Conservation (phyloP, 2,888 invertebrate genomes). For the Nemotelus pantherinus region DNA sequence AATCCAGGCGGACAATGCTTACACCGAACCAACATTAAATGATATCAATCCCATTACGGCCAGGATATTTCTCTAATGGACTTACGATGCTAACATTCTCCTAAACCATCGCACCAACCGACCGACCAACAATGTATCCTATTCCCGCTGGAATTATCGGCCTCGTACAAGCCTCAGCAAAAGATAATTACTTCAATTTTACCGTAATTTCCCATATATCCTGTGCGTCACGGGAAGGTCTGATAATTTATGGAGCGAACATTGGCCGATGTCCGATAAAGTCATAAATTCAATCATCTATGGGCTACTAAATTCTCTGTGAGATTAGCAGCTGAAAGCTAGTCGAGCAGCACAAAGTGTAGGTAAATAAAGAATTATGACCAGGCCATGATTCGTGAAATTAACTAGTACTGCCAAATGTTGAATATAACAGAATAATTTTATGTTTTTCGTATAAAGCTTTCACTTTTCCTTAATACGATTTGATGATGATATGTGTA, state of each 20-base stretch:
- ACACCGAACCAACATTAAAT: not conserved
- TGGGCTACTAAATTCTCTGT: too few species aligned
- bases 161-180: not conserved
- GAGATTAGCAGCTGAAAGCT: too few species aligned
- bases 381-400: too few species aligned
- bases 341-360: too few species aligned
- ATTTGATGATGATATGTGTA: too few species aligned
- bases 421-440: too few species aligned
- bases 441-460: too few species aligned
- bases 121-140: not conserved
- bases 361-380: too few species aligned
- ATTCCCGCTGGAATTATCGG: not conserved
- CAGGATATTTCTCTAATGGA: not conserved
- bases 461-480: too few species aligned
- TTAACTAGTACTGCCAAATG: too few species aligned
- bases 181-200: not conserved
- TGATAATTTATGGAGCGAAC: not conserved
- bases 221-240: not conserved
- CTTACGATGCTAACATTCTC: not conserved
- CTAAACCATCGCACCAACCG: not conserved
- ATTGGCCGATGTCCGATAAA: not conserved
- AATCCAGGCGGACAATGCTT: not conserved
- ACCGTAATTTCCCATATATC: not conserved
- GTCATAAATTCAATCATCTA: not conserved
- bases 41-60: not conserved